Evolutionary conservation across 2,797 vertebrate species (phyloP).

Genomic region (Notolabrus celidotus): DNA sequence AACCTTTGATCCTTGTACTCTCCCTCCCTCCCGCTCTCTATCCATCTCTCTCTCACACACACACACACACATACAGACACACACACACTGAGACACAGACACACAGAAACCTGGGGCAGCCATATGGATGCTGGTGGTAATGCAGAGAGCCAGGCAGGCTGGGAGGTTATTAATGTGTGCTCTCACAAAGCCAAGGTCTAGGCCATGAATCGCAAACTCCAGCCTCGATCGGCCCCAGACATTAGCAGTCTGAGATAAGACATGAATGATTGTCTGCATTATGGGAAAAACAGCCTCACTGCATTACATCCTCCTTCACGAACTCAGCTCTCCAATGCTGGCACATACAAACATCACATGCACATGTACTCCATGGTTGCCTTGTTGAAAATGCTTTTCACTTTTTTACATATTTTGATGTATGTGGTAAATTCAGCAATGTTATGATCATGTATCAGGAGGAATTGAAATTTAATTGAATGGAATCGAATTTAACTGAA

Average conservation of each 20-base stretch:
- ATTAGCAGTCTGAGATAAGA: conserved; percentile 88
- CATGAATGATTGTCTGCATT: conserved; percentile 86
- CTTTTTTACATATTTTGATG: no score
- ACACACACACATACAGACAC: conserved; percentile 19
- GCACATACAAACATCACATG: conserved; percentile 32
- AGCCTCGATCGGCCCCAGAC: conserved; percentile 86
- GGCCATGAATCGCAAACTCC: conserved; percentile 86
- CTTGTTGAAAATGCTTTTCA: background rate
- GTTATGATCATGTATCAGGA: no score
- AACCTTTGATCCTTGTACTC: conserved; percentile 56
- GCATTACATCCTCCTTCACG: conserved; percentile 46
- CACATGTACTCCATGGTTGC: background rate
- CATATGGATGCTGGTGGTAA: conserved; percentile 81
- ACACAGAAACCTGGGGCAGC: conserved; percentile 82
- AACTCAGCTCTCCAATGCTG: conserved; percentile 34
- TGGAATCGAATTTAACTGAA: no score
- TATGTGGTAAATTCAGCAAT: no score
- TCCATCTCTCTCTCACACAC: background rate
- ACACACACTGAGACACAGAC: conserved; percentile 46
- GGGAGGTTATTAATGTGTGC: conserved; percentile 88
- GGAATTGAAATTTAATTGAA: no score
- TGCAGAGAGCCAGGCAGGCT: conserved; percentile 33
- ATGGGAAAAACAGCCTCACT: conserved; percentile 81
- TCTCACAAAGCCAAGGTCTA: conserved; percentile 90
- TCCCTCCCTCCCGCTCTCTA: conserved; percentile 9